Conservation (phyloP, 2,888 invertebrate species). For the Chorisops tibialis region DNA sequence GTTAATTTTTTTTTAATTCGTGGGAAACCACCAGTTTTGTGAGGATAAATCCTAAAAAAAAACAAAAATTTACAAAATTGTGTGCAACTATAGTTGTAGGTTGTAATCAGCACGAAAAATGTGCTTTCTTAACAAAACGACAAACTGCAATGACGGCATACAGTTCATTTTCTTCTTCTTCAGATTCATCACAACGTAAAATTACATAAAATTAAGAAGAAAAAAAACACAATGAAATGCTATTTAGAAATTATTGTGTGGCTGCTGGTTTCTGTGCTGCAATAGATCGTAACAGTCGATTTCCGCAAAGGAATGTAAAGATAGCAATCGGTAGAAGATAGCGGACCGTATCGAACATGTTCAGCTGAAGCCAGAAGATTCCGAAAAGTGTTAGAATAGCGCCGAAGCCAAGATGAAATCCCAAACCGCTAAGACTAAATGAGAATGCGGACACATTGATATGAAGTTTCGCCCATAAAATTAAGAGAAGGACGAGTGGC, state of each 20-base stretch:
- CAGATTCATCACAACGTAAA: slow-evolving; percentile 4
- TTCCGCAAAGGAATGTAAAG: slow-evolving; percentile 90
- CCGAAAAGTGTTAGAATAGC: slow-evolving; percentile 87
- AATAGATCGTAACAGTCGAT: slow-evolving; percentile 81
- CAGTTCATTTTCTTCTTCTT: background rate
- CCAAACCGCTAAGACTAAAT: slow-evolving; percentile 70
- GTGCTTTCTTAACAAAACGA: slow-evolving; percentile 7
- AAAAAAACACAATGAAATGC: background rate
- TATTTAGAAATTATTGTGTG: background rate
- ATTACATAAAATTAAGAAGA: background rate
- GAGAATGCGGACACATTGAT: slow-evolving; percentile 83
- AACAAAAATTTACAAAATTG: too few relatives aligned
- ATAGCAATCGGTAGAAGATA: slow-evolving; percentile 81
- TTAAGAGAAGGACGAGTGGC: slow-evolving; percentile 76
- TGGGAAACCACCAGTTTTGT: too few relatives aligned
- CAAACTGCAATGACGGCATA: background rate
- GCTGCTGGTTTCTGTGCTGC: slow-evolving; percentile 49
- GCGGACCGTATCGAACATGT: slow-evolving; percentile 94
- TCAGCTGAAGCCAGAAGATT: slow-evolving; percentile 86
- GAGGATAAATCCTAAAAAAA: too few relatives aligned
- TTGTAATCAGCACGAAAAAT: slow-evolving; percentile 6
- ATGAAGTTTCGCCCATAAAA: slow-evolving; percentile 83
- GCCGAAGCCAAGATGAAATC: slow-evolving; percentile 87
- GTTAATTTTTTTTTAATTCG: too few relatives aligned
- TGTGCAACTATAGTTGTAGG: background rate